Evolutionary conservation across 2,888 invertebrate genomes (phyloP).

Genomic region (Rhamphomyia laevipes): DNA sequence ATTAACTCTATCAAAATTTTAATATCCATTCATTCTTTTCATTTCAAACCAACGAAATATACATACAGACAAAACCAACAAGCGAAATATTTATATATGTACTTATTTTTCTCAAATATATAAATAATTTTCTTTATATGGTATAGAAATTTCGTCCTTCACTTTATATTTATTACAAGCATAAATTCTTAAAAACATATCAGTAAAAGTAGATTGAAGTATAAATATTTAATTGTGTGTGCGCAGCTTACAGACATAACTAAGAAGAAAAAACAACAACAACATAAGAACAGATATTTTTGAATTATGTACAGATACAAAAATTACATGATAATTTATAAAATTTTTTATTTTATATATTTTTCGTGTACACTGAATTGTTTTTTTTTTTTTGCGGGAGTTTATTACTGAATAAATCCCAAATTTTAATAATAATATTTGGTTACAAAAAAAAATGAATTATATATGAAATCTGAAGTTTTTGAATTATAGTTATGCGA

Average conservation of each 20-base stretch:
- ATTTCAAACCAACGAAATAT: not conserved
- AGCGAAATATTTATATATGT: not conserved
- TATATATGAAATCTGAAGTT: no score
- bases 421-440: no score
- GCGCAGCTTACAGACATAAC: no score
- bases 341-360: no score
- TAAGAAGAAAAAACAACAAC: not conserved
- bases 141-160: not conserved
- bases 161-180: slow-evolving; percentile 1
- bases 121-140: not conserved
- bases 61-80: not conserved
- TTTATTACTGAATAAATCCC: no score
- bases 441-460: no score
- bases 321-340: no score
- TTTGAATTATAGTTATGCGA: no score
- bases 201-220: slow-evolving; percentile 30
- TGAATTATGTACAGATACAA: no score
- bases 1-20: not conserved
- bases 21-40: not conserved
- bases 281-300: no score
- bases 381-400: no score
- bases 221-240: slow-evolving; percentile 33
- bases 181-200: not conserved
- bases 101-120: not conserved
- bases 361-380: no score